Evolutionary conservation across 2,888 invertebrate species (phyloP), one percentile per base, ranked within the genome.

Genomic region (Heliconius ethilla): DNA sequence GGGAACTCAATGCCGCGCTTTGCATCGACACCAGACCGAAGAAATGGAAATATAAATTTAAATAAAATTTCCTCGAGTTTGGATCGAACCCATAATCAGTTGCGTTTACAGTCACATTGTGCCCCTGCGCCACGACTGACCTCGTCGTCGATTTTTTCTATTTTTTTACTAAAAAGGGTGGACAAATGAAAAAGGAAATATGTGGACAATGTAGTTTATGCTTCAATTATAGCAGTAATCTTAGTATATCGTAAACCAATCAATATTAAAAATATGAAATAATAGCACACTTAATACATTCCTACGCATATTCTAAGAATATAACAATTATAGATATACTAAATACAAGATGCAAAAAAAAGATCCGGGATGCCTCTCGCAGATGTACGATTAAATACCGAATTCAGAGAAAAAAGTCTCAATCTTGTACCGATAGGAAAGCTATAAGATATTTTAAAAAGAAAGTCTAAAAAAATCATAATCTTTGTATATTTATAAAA

Each of bases 341-440:
- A 74, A 55, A 78, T 75, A 75, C 70, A 37, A 76, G 75, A 75
- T 66, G 78, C 78, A 77, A 76, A 75, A 77, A n/a, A 79, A 78
- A 80, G 82, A 81, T 82, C 82, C 82, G 82, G 82, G 82, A 81
- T 76, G 80, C 80, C 77, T 62, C 70, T 76, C 77, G 72, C 65
- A 77, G 51, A 72, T 75, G 70, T 73, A 80, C 78, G 81, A 81
- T 78, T 78, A 77, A 81, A 81, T 77, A 81, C 75, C 70, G n/a
- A 67, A 55, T 69, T 73, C 75, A n/a, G 25, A 62, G 78, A 76
- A 81, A 81, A 81, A 81, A 73, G 55, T 76, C 78, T 77, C 59
- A 72, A 40, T 70, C 62, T 81, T 67, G 73, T 76, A 76, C 76
- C 55, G 69, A 75, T 29, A 45, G 40, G 18, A 9, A 62, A 59